Percentiles rank a stretch among this genome's conserved stretches.
Evolutionary conservation across 2,113 vertebrate species (phyloP).

Genomic region (Recurvirostra avosetta): DNA sequence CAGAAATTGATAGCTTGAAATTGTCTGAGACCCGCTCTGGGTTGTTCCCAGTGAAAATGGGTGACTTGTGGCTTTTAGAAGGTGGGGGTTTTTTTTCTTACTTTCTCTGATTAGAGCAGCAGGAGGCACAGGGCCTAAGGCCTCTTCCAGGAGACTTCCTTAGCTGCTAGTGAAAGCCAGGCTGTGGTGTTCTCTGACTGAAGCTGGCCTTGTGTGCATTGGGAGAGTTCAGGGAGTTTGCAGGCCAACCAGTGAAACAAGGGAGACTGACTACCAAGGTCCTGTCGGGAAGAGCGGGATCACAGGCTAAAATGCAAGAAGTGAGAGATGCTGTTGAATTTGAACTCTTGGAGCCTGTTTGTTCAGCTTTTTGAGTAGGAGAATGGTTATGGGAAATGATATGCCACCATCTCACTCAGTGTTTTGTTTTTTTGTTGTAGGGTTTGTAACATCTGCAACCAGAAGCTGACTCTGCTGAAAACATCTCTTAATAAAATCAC

Average conservation of each 20-base stretch:
- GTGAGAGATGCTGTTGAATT: not conserved
- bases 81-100: not conserved
- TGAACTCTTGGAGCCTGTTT: not conserved
- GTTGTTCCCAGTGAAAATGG: not conserved
- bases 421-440: constrained; percentile 54
- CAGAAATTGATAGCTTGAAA: not conserved
- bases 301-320: not conserved
- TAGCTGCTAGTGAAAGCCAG: not conserved
- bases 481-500: constrained; percentile 74
- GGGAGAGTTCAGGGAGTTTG: not conserved
- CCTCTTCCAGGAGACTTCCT: not conserved
- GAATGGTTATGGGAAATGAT: not conserved
- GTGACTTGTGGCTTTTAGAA: not conserved
- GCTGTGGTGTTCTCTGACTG: not conserved
- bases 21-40: not conserved
- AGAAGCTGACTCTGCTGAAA: constrained; percentile 52
- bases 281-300: not conserved
- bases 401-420: not conserved
- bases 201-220: not conserved
- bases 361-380: not conserved
- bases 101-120: not conserved
- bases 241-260: not conserved
- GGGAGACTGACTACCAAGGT: not conserved
- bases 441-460: constrained; percentile 48
- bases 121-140: not conserved